These are phyloP conservation scores for Brachyopa scutellaris DNA, from an alignment of 2,888 invertebrate genomes.

Conservation along the genomic window DNA sequence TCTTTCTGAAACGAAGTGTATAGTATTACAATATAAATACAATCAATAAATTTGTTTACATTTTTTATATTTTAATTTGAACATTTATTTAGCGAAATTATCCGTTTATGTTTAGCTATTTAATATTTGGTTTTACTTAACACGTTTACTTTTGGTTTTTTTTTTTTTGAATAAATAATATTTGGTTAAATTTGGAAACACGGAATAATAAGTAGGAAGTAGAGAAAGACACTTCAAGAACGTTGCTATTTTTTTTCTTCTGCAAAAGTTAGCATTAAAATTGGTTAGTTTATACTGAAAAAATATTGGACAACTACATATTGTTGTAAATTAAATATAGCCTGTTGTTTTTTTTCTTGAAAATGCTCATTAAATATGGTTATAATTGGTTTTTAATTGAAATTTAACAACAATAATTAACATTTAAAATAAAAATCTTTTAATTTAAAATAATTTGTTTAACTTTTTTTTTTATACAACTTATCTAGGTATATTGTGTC, in stretches of 20 bases:
- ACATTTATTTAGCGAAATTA: constrained; percentile 60
- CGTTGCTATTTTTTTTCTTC: neutral
- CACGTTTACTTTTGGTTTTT: constrained; percentile 8
- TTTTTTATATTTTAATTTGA: constrained; percentile 21
- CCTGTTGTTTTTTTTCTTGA: constrained; percentile 9
- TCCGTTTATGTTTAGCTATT: constrained; percentile 19
- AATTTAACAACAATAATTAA: constrained; percentile 58
- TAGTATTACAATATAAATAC: constrained; percentile 54
- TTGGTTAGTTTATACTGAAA: no score
- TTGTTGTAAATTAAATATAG: constrained; percentile 16
- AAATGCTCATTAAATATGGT: constrained; percentile 11
- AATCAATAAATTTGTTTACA: constrained; percentile 12
- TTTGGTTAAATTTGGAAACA: constrained; percentile 34
- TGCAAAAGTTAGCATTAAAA: constrained; percentile 9
- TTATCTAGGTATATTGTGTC: constrained; percentile 37
- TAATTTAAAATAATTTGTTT: constrained; percentile 50
- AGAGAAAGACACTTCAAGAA: constrained; percentile 3
- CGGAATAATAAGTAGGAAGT: constrained; percentile 7
- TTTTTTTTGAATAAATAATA: constrained; percentile 8
- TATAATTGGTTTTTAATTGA: constrained; percentile 23
- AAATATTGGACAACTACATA: no score
- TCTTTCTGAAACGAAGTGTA: constrained; percentile 47
- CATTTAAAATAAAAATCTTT: constrained; percentile 35
- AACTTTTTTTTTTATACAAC: constrained; percentile 28
- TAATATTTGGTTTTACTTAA: constrained; percentile 2